Conservation (phyloP, 2,113 vertebrate species). For the Tonatia bakeri region DNA sequence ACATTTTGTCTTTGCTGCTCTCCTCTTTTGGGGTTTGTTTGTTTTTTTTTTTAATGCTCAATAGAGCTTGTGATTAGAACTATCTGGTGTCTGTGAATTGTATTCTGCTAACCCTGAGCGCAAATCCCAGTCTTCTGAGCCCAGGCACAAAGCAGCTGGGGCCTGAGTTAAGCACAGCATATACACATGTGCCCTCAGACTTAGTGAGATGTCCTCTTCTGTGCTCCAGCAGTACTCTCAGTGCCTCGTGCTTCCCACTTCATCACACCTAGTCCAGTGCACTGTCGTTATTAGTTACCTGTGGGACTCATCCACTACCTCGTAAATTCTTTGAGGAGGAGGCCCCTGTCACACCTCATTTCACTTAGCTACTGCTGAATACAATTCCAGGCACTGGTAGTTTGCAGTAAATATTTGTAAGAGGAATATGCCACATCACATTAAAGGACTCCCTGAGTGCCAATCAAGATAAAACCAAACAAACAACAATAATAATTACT, state of each 20-base stretch:
- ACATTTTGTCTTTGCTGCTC: background rate
- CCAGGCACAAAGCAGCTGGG: background rate
- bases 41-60: background rate
- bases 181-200: background rate
- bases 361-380: background rate
- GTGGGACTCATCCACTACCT: rapidly evolving
- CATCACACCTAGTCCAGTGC: background rate
- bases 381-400: background rate
- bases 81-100: background rate
- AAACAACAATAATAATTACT: background rate
- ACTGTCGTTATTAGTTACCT: background rate
- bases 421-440: background rate
- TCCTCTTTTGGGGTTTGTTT: background rate
- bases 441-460: background rate
- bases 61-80: background rate
- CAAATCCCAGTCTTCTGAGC: background rate
- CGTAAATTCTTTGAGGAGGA: background rate
- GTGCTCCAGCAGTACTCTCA: background rate
- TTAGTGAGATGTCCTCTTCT: background rate
- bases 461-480: background rate
- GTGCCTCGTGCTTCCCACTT: background rate
- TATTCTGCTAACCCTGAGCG: background rate
- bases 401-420: background rate
- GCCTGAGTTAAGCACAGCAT: background rate
- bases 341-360: background rate